These are phyloP conservation scores for Rhinogobius similis DNA, from an alignment of 2,113 vertebrate genomes.

Conservation along the genomic window DNA sequence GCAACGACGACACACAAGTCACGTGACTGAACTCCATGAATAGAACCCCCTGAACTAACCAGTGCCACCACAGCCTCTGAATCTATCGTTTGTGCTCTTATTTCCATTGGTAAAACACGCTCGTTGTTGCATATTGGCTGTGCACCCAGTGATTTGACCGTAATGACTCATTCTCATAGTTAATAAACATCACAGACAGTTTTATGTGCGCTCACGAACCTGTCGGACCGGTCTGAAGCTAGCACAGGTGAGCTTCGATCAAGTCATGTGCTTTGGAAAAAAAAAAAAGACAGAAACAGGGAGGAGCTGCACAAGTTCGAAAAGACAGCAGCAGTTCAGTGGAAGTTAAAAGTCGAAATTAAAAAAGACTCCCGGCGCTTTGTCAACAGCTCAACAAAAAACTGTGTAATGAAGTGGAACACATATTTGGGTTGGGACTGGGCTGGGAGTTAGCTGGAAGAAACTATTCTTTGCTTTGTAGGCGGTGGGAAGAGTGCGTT, in stretches of 20 bases:
- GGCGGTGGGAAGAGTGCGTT: no score
- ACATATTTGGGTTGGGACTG: no score
- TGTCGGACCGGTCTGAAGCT: conserved; percentile 5
- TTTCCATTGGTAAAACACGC: no score
- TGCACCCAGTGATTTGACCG: background rate
- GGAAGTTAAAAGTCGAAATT: no score
- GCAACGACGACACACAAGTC: no score
- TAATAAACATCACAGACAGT: background rate
- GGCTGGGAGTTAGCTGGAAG: no score
- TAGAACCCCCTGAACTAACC: no score
- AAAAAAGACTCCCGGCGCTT: no score
- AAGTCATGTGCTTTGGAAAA: background rate
- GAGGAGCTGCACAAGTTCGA: background rate
- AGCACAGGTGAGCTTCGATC: background rate
- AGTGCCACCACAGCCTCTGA: no score
- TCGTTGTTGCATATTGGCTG: background rate
- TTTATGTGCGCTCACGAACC: background rate
- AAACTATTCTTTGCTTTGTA: no score
- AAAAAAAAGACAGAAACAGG: background rate
- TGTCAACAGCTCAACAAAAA: background rate
- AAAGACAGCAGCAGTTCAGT: background rate
- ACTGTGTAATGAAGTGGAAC: background rate
- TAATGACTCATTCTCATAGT: background rate
- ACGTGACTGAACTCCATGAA: no score
- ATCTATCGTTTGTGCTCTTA: no score